phyloP scores from a whole-genome alignment of 1,140 invertebrate species.

The Drosophila mojavensis region DNA sequence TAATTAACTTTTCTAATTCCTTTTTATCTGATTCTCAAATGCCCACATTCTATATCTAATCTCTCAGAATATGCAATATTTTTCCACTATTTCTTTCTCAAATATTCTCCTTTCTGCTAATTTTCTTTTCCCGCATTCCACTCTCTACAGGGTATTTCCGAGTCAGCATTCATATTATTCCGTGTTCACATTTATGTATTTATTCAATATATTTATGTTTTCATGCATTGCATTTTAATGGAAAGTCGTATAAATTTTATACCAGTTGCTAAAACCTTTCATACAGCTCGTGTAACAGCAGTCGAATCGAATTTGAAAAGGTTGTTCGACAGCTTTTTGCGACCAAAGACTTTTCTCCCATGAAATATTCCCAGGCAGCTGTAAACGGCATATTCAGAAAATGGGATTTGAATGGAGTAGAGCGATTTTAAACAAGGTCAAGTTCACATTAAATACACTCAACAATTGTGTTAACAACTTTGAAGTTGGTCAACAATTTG shows the following conservation, averaged over 20 bases:
- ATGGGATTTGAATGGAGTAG: conserved; percentile 13
- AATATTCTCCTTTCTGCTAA: too few species aligned
- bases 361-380: conserved; percentile 3
- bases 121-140: too few species aligned
- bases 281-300: neutral
- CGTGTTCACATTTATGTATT: too few species aligned
- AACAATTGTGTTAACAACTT: conserved; percentile 14
- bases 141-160: neutral
- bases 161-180: neutral
- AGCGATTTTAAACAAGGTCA: conserved; percentile 22
- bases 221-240: neutral
- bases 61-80: too few species aligned
- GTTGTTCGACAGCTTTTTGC: neutral
- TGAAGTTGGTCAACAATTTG: conserved; percentile 9
- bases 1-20: too few species aligned
- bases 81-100: too few species aligned
- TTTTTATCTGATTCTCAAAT: too few species aligned
- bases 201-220: neutral
- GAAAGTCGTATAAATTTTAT: conserved; percentile 3
- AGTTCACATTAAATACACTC: conserved; percentile 34
- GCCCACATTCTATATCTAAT: too few species aligned
- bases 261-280: neutral
- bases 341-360: neutral
- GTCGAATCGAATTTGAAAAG: neutral
- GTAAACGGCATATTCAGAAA: neutral